A percentile compares a stretch with the other conserved stretches of the same genome.
phyloP scores from a whole-genome alignment of 2,888 invertebrate genomes.

The Arge pagana region DNA sequence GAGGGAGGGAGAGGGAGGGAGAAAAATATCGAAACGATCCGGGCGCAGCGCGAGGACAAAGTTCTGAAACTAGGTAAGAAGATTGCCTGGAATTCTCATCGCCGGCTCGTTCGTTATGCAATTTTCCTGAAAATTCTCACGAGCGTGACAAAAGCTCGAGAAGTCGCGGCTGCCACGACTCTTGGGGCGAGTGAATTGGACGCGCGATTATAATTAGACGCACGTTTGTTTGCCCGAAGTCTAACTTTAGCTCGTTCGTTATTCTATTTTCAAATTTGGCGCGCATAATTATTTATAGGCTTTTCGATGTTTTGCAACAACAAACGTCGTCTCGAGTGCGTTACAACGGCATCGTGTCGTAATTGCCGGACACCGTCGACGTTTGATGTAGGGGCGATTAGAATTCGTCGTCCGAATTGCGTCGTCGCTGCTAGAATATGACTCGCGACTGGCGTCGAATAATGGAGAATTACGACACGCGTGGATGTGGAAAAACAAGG shows the following conservation, averaged over 20 bases:
- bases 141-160: neutral
- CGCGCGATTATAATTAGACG: conserved; percentile 14
- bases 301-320: conserved; percentile 7
- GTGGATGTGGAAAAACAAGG: too few relatives aligned
- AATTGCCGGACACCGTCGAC: neutral
- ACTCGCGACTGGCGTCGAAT: too few relatives aligned
- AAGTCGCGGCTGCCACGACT: neutral
- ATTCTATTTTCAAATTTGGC: conserved; percentile 18
- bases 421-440: too few relatives aligned
- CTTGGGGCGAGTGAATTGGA: neutral
- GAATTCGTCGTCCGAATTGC: too few relatives aligned
- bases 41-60: conserved; percentile 8
- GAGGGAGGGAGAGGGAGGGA: neutral
- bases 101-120: conserved; percentile 12
- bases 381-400: neutral
- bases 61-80: conserved; percentile 18
- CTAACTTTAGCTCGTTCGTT: conserved; percentile 20
- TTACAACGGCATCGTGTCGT: neutral
- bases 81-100: too few relatives aligned
- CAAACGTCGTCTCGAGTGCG: conserved; percentile 12
- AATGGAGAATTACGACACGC: too few relatives aligned
- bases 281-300: conserved; percentile 7
- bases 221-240: conserved; percentile 14
- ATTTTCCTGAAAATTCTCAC: conserved; percentile 3
- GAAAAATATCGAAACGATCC: conserved; percentile 8